Conservation (phyloP, 2,888 invertebrate genomes). For the Diabrotica balteata region DNA sequence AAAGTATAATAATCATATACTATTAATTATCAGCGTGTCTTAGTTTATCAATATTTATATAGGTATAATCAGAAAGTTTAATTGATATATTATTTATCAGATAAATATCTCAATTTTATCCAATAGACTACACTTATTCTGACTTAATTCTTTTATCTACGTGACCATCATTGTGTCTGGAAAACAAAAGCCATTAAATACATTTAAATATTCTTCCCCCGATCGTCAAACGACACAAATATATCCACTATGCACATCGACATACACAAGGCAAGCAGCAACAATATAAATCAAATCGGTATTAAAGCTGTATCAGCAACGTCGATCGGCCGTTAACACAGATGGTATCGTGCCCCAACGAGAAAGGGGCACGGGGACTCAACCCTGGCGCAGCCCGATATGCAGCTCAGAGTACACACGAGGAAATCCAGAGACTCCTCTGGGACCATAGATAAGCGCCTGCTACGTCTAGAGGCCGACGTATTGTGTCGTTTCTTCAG, state of each 20-base stretch:
- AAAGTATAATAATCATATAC: too few relatives aligned
- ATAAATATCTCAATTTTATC: too few relatives aligned
- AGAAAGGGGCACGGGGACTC: conserved; percentile 28
- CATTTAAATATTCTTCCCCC: too few relatives aligned
- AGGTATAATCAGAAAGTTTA: too few relatives aligned
- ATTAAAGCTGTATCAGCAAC: conserved; percentile 56
- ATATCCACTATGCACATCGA: conserved; percentile 6
- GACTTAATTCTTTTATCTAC: too few relatives aligned
- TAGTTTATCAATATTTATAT: too few relatives aligned
- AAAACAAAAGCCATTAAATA: too few relatives aligned
- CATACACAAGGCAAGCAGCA: conserved; percentile 20
- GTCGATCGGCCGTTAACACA: conserved; percentile 59
- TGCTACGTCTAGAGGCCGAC: conserved; percentile 33
- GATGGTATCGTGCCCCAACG: conserved; percentile 53
- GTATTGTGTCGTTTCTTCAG: conserved; percentile 31
- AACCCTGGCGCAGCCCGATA: conserved; percentile 35
- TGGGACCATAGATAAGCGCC: conserved; percentile 40
- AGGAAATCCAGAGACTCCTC: conserved; percentile 39
- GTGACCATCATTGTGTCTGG: too few relatives aligned
- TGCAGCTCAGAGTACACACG: conserved; percentile 34
- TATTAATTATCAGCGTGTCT: too few relatives aligned
- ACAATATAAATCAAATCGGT: conserved; percentile 57
- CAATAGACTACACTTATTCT: too few relatives aligned
- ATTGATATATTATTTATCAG: too few relatives aligned
- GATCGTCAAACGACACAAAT: too few relatives aligned